A percentile compares a stretch with the other conserved stretches of the same genome.
phyloP scores from a whole-genome alignment of 2,113 vertebrate genomes.

The Sakesphorus luctuosus region DNA sequence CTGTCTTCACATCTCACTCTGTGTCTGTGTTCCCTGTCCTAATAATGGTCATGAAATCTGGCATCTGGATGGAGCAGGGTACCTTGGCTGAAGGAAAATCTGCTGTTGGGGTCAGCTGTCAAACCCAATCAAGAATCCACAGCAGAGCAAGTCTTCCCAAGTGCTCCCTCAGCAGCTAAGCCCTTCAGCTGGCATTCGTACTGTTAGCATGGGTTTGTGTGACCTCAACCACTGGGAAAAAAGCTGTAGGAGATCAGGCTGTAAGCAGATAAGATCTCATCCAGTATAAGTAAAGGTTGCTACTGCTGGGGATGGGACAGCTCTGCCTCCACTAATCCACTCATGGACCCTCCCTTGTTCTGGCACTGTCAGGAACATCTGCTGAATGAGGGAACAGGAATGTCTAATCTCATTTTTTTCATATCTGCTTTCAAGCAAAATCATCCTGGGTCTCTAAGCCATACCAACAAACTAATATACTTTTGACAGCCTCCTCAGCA shows the following conservation, averaged over 20 bases:
- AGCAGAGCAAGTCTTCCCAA: not conserved
- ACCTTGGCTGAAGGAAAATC: not conserved
- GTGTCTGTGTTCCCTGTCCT: not conserved
- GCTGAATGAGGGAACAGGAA: not conserved
- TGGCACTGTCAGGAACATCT: not conserved
- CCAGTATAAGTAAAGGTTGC: not conserved
- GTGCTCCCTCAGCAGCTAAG: not conserved
- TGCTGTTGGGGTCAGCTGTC: not conserved
- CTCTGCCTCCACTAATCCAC: not conserved
- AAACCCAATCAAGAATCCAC: not conserved
- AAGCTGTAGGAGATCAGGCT: not conserved
- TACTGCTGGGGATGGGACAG: not conserved
- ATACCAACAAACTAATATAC: not conserved
- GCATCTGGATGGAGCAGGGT: not conserved
- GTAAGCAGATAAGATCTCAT: not conserved
- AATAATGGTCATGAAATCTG: not conserved
- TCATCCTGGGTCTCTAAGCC: not conserved
- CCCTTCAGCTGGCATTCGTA: not conserved
- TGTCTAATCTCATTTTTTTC: not conserved
- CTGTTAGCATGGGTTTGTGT: not conserved
- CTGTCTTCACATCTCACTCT: accelerated
- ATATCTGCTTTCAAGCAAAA: not conserved
- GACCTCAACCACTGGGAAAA: not conserved
- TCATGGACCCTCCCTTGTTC: not conserved
- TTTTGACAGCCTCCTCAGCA: not conserved